Evolutionary conservation across 1,140 invertebrate genomes (phyloP).

Genomic region (Drosophila lacertosa): DNA sequence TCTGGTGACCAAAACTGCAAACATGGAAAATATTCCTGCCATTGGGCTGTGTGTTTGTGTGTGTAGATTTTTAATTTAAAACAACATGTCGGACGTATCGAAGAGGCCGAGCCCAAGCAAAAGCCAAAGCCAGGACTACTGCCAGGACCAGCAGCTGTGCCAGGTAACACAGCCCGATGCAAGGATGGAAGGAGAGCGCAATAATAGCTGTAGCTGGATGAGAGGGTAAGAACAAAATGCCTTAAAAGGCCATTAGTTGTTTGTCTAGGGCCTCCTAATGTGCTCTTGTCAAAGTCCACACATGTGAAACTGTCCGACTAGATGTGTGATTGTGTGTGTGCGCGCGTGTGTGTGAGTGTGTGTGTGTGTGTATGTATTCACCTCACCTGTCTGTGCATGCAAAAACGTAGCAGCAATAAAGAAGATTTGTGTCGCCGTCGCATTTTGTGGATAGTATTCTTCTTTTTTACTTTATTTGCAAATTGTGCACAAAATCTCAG

Average conservation of each 20-base stretch:
- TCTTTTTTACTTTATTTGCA: constrained; percentile 56
- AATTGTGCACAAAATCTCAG: constrained; percentile 73
- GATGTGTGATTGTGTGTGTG: constrained; percentile 9
- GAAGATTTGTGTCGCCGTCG: constrained; percentile 76
- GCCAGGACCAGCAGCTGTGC: constrained; percentile 58
- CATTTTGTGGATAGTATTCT: constrained; percentile 67
- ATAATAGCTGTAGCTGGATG: not conserved
- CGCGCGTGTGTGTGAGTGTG: constrained; percentile 5
- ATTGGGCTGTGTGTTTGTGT: constrained; percentile 31
- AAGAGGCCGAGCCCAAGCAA: constrained; percentile 9
- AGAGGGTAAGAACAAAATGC: constrained; percentile 52
- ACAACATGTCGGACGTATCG: constrained; percentile 60
- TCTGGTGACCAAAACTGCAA: constrained; percentile 44
- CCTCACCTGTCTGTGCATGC: constrained; percentile 53
- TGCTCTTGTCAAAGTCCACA: constrained; percentile 71
- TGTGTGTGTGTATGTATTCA: constrained; percentile 16
- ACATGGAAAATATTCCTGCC: constrained; percentile 48
- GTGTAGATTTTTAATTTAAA: constrained; percentile 79
- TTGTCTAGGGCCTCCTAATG: constrained; percentile 73
- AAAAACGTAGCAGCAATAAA: constrained; percentile 78
- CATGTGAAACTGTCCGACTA: constrained; percentile 20
- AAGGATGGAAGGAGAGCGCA: not conserved
- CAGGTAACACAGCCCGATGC: constrained; percentile 16
- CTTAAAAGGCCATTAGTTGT: constrained; percentile 81
- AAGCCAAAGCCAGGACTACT: constrained; percentile 30